Evolutionary conservation across 2,888 invertebrate species (phyloP), one percentile per base, ranked within the genome.

Genomic region (Julus scandinavius): DNA sequence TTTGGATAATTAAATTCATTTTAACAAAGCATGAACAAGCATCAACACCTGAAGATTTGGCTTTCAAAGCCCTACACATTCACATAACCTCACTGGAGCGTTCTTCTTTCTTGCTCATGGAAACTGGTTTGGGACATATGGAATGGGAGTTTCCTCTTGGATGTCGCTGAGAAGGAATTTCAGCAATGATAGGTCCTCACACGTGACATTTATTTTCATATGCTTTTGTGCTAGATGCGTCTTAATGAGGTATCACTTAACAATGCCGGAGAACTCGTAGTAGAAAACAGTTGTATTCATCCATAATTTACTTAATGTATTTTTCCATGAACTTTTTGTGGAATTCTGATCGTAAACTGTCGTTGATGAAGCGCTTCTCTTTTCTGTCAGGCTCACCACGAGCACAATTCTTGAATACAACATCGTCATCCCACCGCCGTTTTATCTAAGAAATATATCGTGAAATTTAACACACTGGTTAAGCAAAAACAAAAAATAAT

Each of bases 271-370:
- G 7, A 29, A 20, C 72, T 72, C 72, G 0, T 20, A 72, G 20
- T 7, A 72, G 72, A 72, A 72, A 20, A 9, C 9, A n/a, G n/a
- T 63, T n/a, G 29, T 38, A 4, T 4, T 38, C 41, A 84, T 85
- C 41, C 49, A 41, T 17, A 0, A 87, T 15, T 93, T 95, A 99
- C 93, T 99, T 99, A 3, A 99, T 97, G 94, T 99, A 99, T 93
- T 99, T 99, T 91, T 99, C 99, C 99, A 99, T 99, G 92, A 99
- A 99, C 93, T 99, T 99, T 92, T 97, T 96, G 93, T 99, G 99
- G 92, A 99, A 99, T 92, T 99, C 99, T 84, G 99, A 99, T 90
- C 99, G 95, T 88, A 99, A 93, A 0, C 99, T 98, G 92, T 99
- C 99, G 93, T 99, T 99, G 89, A 99, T 98, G 92, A 99, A 99